Evolutionary conservation across 2,797 vertebrate species (phyloP).

Genomic region (Acridotheres tristis): DNA sequence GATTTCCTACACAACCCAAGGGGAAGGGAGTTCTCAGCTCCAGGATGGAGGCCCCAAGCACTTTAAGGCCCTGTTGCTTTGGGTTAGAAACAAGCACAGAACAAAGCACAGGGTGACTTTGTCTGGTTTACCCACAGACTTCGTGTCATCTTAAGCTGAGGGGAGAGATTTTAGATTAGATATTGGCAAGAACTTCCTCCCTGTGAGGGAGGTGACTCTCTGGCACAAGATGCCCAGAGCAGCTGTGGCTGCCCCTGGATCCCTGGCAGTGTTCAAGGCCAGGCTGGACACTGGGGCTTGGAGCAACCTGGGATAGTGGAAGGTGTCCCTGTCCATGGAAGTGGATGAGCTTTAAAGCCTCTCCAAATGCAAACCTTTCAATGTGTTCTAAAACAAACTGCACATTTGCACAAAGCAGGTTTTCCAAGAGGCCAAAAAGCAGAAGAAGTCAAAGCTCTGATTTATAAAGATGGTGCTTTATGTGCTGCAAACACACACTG

Average conservation of each 20-base stretch:
- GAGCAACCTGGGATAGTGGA: rapidly evolving
- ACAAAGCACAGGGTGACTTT: neutral
- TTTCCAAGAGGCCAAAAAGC: neutral
- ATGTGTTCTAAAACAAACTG: rapidly evolving
- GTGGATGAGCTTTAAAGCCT: neutral
- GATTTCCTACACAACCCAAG: neutral
- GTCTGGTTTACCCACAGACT: neutral
- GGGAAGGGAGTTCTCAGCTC: neutral
- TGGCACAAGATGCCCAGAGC: neutral
- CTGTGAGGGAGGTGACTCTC: rapidly evolving
- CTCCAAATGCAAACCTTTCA: neutral
- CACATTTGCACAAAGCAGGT: neutral
- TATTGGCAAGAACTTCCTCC: neutral
- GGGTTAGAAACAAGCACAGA: neutral
- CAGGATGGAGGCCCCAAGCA: neutral
- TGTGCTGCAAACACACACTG: neutral
- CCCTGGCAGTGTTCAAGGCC: neutral
- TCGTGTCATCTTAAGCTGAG: neutral
- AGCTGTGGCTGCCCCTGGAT: too few relatives aligned
- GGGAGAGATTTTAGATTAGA: neutral
- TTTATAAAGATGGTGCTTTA: neutral
- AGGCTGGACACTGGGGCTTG: rapidly evolving
- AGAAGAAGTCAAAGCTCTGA: neutral
- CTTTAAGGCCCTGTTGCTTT: neutral
- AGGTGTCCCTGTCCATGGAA: neutral